phyloP scores from a whole-genome alignment of 1,140 invertebrate genomes.

The Papilio dardanus region DNA sequence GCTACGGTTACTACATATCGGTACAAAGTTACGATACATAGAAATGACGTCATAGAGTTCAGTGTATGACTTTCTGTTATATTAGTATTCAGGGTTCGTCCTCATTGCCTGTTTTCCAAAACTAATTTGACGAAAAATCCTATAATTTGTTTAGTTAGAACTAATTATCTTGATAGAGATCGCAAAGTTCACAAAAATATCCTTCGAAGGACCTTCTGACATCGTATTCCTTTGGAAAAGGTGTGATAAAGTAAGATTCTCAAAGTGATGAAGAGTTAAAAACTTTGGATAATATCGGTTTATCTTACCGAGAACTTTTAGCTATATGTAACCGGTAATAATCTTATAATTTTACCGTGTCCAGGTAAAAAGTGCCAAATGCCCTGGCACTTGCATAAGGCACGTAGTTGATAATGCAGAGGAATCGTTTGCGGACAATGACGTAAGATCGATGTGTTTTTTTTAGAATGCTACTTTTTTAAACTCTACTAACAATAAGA shows the following conservation, averaged over 20 bases:
- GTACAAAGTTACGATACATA: not conserved
- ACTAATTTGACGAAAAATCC: too few species aligned
- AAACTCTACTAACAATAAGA: slow-evolving; percentile 29
- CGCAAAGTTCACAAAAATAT: too few species aligned
- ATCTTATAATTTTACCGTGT: not conserved
- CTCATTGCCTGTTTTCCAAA: too few species aligned
- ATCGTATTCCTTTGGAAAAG: too few species aligned
- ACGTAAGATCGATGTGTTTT: slow-evolving; percentile 67
- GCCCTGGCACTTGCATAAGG: slow-evolving; percentile 49
- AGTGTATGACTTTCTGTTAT: too few species aligned
- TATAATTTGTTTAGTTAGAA: too few species aligned
- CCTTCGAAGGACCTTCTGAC: too few species aligned
- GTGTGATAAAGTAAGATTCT: too few species aligned
- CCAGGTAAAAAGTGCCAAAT: slow-evolving; percentile 43
- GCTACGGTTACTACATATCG: not conserved
- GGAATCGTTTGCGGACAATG: slow-evolving; percentile 51
- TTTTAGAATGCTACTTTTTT: slow-evolving; percentile 55
- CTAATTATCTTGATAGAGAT: too few species aligned
- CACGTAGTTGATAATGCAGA: slow-evolving; percentile 49
- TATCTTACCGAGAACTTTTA: not conserved
- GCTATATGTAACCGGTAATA: not conserved
- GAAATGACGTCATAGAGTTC: not conserved
- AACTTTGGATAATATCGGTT: too few species aligned
- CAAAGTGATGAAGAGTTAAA: too few species aligned
- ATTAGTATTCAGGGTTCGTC: too few species aligned